Percentiles rank a stretch among this genome's conserved stretches.
Evolutionary conservation across 2,888 invertebrate genomes (phyloP).

Genomic region (Coecobrya sp.): DNA sequence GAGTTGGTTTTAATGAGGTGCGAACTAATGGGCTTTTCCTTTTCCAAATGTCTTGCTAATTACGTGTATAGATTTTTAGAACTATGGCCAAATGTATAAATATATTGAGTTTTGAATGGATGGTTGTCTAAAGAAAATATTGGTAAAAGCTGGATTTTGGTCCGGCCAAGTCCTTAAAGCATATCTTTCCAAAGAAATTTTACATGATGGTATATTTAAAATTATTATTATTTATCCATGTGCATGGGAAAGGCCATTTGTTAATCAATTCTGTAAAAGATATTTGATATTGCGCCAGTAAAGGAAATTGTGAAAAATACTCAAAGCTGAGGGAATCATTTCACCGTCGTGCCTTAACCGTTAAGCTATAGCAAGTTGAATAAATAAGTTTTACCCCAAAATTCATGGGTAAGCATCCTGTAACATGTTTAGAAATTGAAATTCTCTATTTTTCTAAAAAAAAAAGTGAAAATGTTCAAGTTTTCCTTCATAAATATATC

Average conservation of each 20-base stretch:
- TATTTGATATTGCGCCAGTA: constrained; percentile 6
- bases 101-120: background rate
- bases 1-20: constrained; percentile 83
- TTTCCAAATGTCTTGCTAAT: constrained; percentile 46
- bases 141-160: background rate
- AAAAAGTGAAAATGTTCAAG: background rate
- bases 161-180: background rate
- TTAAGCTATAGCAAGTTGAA: constrained; percentile 11
- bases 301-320: background rate
- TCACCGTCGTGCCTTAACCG: background rate
- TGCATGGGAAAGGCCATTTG: background rate
- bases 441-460: constrained; percentile 10
- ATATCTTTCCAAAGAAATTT: background rate
- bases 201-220: background rate
- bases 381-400: constrained; percentile 18
- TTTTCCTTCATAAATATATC: constrained; percentile 58
- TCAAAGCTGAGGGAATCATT: background rate
- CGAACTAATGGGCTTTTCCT: constrained; percentile 83
- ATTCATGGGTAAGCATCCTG: background rate
- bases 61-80: constrained; percentile 10
- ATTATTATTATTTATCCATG: background rate
- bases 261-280: constrained; percentile 7
- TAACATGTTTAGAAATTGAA: background rate
- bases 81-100: background rate
- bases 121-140: constrained; percentile 13